Percentiles rank a stretch among this genome's conserved stretches.
phyloP scores from a whole-genome alignment of 2,113 vertebrate genomes.

The Gobiocypris rarus region DNA sequence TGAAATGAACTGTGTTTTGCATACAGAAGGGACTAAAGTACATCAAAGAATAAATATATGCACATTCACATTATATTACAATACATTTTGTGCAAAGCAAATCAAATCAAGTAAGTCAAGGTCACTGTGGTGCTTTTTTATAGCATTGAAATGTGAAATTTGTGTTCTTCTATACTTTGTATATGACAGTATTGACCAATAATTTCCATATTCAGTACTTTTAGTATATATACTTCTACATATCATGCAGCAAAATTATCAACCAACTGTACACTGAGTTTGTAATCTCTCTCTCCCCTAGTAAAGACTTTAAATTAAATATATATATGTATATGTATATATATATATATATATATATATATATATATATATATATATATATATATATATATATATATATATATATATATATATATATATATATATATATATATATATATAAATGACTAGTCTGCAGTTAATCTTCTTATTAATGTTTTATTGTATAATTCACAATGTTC shows the following conservation, averaged over 20 bases:
- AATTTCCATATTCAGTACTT: neutral
- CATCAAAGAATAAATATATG: constrained; percentile 17
- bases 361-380: too few relatives aligned
- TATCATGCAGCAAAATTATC: neutral
- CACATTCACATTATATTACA: constrained; percentile 12
- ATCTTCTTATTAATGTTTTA: neutral
- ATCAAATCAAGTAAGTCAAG: neutral
- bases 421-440: too few relatives aligned
- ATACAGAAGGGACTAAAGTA: neutral
- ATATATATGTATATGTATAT: too few relatives aligned
- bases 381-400: too few relatives aligned
- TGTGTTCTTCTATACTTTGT: neutral
- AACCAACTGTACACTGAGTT: neutral
- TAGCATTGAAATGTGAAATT: too few relatives aligned
- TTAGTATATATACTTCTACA: neutral
- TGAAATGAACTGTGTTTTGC: neutral
- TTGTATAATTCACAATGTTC: neutral
- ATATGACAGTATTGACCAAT: neutral
- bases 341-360: too few relatives aligned
- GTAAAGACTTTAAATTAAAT: neutral
- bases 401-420: too few relatives aligned
- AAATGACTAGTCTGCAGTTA: neutral
- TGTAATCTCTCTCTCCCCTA: neutral
- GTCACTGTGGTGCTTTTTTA: neutral
- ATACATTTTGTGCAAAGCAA: neutral